A percentile compares a stretch with the other conserved stretches of the same genome.
These are phyloP conservation scores for Euclidia mi DNA, from an alignment of 2,888 invertebrate genomes.

Conservation along the genomic window DNA sequence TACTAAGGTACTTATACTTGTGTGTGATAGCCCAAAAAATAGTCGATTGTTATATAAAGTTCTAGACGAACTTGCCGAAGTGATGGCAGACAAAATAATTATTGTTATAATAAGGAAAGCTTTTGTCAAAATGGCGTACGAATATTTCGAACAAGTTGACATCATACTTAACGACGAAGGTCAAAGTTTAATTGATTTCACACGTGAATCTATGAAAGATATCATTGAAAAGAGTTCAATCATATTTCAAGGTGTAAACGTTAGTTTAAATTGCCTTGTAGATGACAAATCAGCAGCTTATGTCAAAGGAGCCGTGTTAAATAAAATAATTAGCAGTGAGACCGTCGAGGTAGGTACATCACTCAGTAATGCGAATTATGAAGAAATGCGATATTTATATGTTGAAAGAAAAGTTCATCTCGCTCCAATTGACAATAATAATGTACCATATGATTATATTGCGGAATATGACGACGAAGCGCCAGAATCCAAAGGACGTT, in stretches of 20 bases:
- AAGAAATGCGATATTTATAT: constrained; percentile 22
- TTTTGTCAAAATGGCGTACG: neutral
- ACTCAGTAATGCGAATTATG: constrained; percentile 17
- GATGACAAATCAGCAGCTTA: neutral
- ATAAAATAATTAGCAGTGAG: constrained; percentile 19
- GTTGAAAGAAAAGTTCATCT: constrained; percentile 22
- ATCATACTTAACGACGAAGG: neutral
- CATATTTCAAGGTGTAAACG: constrained; percentile 14
- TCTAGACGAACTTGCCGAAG: neutral
- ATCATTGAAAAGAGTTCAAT: constrained; percentile 7
- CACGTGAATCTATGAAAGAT: neutral
- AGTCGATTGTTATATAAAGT: neutral
- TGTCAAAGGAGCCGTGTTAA: constrained; percentile 11
- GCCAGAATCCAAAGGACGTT: too few species aligned
- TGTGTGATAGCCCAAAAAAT: constrained; percentile 1
- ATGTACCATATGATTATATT: too few species aligned
- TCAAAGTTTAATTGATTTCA: constrained; percentile 10
- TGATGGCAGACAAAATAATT: neutral
- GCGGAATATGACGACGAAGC: too few species aligned
- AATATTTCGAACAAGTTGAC: constrained; percentile 1
- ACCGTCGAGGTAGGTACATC: constrained; percentile 15
- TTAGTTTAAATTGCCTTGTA: constrained; percentile 11
- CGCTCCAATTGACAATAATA: neutral
- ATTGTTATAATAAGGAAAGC: constrained; percentile 14
- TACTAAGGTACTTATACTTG: constrained; percentile 1